phyloP scores from a whole-genome alignment of 2,797 vertebrate species.

The Ibycter americanus region DNA sequence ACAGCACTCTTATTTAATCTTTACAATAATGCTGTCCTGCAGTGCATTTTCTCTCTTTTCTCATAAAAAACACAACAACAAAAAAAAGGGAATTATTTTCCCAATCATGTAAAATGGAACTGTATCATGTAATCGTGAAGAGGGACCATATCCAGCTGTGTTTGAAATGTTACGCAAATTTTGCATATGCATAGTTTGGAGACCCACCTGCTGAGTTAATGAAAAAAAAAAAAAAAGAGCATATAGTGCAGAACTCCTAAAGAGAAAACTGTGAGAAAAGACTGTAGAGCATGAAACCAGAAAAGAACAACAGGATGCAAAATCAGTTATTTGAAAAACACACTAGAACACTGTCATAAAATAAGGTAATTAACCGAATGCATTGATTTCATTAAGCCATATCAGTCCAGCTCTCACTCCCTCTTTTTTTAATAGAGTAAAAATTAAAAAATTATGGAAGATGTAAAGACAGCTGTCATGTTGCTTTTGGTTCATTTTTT shows the following conservation, averaged over 20 bases:
- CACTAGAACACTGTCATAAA: background rate
- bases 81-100: background rate
- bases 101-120: background rate
- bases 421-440: background rate
- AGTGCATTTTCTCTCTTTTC: background rate
- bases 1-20: background rate
- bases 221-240: background rate
- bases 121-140: background rate
- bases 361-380: background rate
- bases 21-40: background rate
- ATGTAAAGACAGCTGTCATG: background rate
- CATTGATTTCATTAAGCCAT: background rate
- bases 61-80: background rate
- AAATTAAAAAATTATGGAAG: background rate
- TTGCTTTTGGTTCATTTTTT: background rate
- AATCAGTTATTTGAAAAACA: background rate
- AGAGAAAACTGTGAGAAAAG: background rate
- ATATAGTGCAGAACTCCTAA: background rate
- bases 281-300: background rate
- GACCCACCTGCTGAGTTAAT: slow-evolving; percentile 26
- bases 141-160: slow-evolving; percentile 3
- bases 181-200: background rate
- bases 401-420: background rate
- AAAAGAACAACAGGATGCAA: background rate
- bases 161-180: slow-evolving; percentile 42